Evolutionary conservation across 2,888 invertebrate species (phyloP).

Genomic region (Sturmia bella): DNA sequence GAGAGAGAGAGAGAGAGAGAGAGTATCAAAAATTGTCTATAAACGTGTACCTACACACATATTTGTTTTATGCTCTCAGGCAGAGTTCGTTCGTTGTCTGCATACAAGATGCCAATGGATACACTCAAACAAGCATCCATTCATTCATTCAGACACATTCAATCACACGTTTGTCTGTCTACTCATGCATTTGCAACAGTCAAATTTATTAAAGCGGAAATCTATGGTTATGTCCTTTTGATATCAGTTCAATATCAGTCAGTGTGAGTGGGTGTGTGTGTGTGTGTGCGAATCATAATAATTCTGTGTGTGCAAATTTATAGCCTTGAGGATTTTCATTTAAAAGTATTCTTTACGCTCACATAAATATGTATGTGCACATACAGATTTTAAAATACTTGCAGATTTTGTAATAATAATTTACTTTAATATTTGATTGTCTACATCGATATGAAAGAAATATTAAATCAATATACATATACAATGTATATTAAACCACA

Average conservation of each 20-base stretch:
- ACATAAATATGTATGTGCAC: neutral
- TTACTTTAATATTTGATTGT: conserved; percentile 36
- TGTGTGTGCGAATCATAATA: conserved; percentile 21
- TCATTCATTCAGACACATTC: conserved; percentile 13
- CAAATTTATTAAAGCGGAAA: conserved; percentile 59
- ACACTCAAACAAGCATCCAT: neutral
- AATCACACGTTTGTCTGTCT: conserved; percentile 5
- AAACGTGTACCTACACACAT: neutral
- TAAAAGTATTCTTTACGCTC: conserved; percentile 4
- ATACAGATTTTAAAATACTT: neutral
- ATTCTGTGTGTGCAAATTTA: conserved; percentile 51
- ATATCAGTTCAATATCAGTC: conserved; percentile 38
- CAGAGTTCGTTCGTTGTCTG: conserved; percentile 61
- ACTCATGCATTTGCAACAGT: conserved; percentile 31
- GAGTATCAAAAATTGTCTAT: conserved; percentile 21
- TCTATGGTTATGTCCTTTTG: conserved; percentile 54
- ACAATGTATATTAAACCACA: too few species aligned
- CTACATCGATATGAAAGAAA: conserved; percentile 41
- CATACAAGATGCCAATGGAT: conserved; percentile 58
- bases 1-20: conserved; percentile 19
- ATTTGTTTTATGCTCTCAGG: conserved; percentile 50
- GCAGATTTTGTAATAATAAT: neutral
- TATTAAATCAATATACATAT: conserved; percentile 43
- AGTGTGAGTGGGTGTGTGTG: neutral
- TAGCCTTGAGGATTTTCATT: conserved; percentile 59